A percentile compares a stretch with the other conserved stretches of the same genome.
phyloP scores from a whole-genome alignment of 2,888 invertebrate genomes.

The Leptinotarsa tumamoca region DNA sequence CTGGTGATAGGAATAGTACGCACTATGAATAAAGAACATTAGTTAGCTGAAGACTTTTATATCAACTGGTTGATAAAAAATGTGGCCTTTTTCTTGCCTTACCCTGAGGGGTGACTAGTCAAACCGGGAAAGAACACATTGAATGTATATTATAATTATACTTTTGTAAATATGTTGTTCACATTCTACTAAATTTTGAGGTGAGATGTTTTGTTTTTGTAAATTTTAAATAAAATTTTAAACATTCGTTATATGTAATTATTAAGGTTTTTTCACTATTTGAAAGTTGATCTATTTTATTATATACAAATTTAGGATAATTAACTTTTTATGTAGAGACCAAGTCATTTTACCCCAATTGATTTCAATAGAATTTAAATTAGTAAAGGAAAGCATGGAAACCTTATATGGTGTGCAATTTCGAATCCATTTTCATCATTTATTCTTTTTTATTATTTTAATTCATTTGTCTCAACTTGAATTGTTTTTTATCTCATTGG shows the following conservation, averaged over 20 bases:
- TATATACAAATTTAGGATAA: not conserved
- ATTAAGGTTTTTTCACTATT: not conserved
- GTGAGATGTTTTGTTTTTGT: not conserved
- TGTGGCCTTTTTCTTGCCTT: slow-evolving; percentile 41
- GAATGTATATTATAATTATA: slow-evolving; percentile 6
- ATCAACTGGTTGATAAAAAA: not conserved
- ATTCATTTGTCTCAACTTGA: too few relatives aligned
- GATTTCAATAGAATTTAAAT: not conserved
- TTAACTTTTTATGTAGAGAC: not conserved
- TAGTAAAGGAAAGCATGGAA: not conserved
- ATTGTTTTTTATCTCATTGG: too few relatives aligned
- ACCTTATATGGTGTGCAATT: not conserved
- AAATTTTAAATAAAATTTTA: not conserved
- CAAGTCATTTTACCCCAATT: not conserved
- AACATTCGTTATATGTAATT: not conserved
- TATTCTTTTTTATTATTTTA: not conserved
- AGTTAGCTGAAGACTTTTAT: not conserved
- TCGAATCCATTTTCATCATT: not conserved
- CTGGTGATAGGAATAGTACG: slow-evolving; percentile 43
- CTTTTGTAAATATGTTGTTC: slow-evolving; percentile 8
- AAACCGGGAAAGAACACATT: slow-evolving; percentile 4
- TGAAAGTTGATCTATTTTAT: not conserved
- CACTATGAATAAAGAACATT: slow-evolving; percentile 48
- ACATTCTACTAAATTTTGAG: slow-evolving; percentile 1
- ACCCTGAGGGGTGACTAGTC: slow-evolving; percentile 3